Evolutionary conservation across 2,113 vertebrate genomes (phyloP).

Genomic region (Struthidea cinerea): DNA sequence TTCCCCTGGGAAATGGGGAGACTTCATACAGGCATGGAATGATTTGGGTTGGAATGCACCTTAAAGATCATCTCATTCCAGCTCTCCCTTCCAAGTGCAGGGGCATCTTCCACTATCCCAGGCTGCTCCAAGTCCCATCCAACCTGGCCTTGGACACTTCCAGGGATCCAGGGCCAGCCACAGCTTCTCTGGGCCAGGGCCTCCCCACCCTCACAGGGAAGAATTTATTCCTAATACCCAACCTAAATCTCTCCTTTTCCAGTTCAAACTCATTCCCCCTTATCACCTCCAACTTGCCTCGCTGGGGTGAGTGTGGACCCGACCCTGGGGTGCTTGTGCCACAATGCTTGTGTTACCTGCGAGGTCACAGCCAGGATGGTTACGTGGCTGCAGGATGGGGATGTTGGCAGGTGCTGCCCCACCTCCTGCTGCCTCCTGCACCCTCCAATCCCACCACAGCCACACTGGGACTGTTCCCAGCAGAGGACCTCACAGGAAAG

Average conservation of each 20-base stretch:
- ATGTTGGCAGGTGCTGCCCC: background rate
- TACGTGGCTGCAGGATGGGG: rapidly evolving
- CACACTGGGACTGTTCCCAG: background rate
- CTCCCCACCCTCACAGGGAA: background rate
- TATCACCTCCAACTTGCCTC: background rate
- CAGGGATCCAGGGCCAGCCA: background rate
- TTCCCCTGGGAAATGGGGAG: background rate
- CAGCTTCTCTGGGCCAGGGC: background rate
- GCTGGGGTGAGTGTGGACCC: rapidly evolving
- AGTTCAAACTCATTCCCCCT: background rate
- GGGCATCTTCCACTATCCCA: background rate
- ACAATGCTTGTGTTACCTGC: rapidly evolving
- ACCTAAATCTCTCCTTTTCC: background rate
- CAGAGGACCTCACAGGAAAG: rapidly evolving
- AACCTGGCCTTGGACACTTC: background rate
- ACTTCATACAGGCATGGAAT: background rate
- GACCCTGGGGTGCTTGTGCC: rapidly evolving
- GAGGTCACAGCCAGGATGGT: background rate
- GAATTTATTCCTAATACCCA: background rate
- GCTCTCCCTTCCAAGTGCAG: background rate
- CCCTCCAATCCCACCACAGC: background rate
- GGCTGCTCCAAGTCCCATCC: background rate
- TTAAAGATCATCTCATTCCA: background rate
- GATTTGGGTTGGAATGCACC: background rate
- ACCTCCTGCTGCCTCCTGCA: background rate